Conservation (phyloP, 2,888 invertebrate genomes). For the Nomada goodeniana region DNA sequence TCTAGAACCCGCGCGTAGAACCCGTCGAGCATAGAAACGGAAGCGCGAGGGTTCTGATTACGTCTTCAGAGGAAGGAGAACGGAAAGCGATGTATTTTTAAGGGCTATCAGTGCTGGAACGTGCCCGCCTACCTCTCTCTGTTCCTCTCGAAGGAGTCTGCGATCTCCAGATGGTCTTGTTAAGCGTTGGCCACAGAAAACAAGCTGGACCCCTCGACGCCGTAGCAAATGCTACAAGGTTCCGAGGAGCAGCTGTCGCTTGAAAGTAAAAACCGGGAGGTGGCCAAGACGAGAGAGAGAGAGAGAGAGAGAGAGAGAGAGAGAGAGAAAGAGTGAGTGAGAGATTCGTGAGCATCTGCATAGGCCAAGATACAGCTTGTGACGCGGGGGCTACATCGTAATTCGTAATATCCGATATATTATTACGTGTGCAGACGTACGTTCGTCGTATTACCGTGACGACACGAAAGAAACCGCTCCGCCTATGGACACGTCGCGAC, state of each 20-base stretch:
- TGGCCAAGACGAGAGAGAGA: conserved; percentile 10
- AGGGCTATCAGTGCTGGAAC: conserved; percentile 41
- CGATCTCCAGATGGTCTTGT: conserved; percentile 68
- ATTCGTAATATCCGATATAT: too few species aligned
- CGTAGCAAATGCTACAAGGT: conserved; percentile 60
- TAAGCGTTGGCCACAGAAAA: conserved; percentile 50
- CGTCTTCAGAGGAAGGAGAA: background rate
- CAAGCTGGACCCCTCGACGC: conserved; percentile 42
- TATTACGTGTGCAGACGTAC: too few species aligned
- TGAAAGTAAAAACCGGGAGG: conserved; percentile 53
- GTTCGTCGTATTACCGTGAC: conserved; percentile 11
- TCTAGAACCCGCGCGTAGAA: too few species aligned
- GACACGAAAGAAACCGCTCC: conserved; percentile 45
- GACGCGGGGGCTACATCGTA: background rate
- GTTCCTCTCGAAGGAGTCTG: conserved; percentile 6
- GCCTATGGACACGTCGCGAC: conserved; percentile 59
- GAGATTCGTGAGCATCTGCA: conserved; percentile 29
- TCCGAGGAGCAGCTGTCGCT: conserved; percentile 66
- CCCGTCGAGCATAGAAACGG: too few species aligned
- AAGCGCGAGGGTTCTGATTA: background rate
- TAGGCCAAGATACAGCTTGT: conserved; percentile 16
- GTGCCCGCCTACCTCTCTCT: conserved; percentile 21
- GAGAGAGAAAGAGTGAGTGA: background rate
- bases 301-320: background rate
- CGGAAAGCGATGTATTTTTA: conserved; percentile 40